A percentile compares a stretch with the other conserved stretches of the same genome.
phyloP scores from a whole-genome alignment of 2,888 invertebrate genomes.

The Subacronicta megacephala region DNA sequence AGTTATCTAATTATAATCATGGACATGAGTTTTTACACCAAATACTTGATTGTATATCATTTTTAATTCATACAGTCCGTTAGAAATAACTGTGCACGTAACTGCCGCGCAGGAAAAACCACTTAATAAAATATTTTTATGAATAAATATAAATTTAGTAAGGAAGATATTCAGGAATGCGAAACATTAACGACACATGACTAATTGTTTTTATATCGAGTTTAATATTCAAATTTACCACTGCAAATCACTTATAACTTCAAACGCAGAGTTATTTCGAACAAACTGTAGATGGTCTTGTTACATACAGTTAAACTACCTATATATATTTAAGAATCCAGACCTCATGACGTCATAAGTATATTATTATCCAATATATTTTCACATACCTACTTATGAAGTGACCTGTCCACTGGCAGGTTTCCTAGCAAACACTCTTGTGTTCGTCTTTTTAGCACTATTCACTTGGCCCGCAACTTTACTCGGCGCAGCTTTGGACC shows the following conservation, averaged over 20 bases:
- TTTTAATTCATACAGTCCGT: no score
- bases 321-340: slow-evolving; percentile 4
- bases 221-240: no score
- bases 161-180: no score
- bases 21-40: slow-evolving; percentile 9
- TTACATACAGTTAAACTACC: slow-evolving; percentile 18
- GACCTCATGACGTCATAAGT: slow-evolving; percentile 30
- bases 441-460: slow-evolving; percentile 68
- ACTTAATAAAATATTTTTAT: no score
- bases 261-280: no score
- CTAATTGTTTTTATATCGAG: no score
- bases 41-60: slow-evolving; percentile 29
- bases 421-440: slow-evolving; percentile 75
- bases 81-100: no score
- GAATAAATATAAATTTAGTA: no score
- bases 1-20: not conserved
- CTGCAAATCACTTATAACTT: no score
- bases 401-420: slow-evolving; percentile 70
- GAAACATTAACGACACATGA: no score
- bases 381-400: slow-evolving; percentile 58
- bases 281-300: no score
- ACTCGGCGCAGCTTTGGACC: slow-evolving; percentile 71
- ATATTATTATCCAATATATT: slow-evolving; percentile 3
- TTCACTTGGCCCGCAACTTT: slow-evolving; percentile 60
- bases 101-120: no score